Percentiles rank a stretch among this genome's conserved stretches.
These are phyloP conservation scores for Brachionus koreanus DNA, from an alignment of 1,140 invertebrate species.

Conservation along the genomic window DNA sequence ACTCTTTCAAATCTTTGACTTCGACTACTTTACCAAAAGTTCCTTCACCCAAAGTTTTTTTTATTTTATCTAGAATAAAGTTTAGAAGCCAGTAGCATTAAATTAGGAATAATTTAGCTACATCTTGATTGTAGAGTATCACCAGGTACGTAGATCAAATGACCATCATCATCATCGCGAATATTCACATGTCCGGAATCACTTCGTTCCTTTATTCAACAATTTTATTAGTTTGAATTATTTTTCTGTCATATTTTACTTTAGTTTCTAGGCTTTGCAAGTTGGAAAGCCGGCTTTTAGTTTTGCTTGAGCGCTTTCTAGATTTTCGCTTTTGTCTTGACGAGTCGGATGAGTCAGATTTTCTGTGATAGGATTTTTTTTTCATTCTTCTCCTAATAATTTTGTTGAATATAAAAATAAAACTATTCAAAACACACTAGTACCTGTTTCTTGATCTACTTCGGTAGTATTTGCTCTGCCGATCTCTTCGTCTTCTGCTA, in stretches of 20 bases:
- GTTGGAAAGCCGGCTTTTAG: not conserved
- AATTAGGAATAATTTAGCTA: slow-evolving; percentile 51
- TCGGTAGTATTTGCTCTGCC: not conserved
- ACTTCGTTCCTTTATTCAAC: not conserved
- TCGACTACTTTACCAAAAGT: slow-evolving; percentile 99
- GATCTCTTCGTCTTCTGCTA: slow-evolving; percentile 12
- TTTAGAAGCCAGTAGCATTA: not conserved
- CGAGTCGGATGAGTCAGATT: not conserved
- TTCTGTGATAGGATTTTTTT: not conserved
- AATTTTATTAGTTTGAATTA: not conserved
- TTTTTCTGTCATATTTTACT: not conserved
- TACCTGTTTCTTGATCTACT: slow-evolving; percentile 22
- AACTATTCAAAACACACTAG: not conserved
- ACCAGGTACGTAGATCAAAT: slow-evolving; percentile 92
- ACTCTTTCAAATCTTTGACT: slow-evolving; percentile 91
- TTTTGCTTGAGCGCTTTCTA: not conserved
- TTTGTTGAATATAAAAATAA: not conserved
- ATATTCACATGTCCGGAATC: slow-evolving; percentile 39
- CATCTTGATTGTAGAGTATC: slow-evolving; percentile 98
- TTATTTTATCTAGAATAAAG: slow-evolving; percentile 81
- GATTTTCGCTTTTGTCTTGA: not conserved
- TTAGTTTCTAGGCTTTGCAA: not conserved
- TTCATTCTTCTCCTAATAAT: not conserved
- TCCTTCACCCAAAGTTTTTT: slow-evolving; percentile 94
- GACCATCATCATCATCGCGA: slow-evolving; percentile 91